Conservation (phyloP, 2,113 vertebrate genomes). For the Xiphophorus hellerii region DNA sequence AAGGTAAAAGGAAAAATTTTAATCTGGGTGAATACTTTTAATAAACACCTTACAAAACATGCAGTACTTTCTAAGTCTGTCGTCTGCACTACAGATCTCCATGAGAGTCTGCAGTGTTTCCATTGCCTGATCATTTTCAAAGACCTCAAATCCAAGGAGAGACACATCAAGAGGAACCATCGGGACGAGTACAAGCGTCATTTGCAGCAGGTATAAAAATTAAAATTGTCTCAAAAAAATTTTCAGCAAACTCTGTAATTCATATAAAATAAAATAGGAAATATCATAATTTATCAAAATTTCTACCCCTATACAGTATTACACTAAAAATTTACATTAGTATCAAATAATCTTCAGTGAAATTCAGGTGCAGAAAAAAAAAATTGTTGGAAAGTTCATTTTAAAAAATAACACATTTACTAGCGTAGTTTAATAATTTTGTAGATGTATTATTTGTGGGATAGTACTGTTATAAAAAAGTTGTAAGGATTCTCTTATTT, state of each 20-base stretch:
- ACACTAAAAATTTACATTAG: background rate
- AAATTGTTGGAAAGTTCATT: background rate
- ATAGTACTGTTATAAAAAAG: background rate
- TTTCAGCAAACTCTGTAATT: background rate
- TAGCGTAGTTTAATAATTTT: too few relatives aligned
- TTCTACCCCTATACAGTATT: background rate
- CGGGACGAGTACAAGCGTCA: constrained; percentile 79
- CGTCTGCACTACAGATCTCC: constrained; percentile 65
- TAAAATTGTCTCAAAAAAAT: background rate
- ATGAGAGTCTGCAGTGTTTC: constrained; percentile 80
- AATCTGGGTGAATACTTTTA: too few relatives aligned
- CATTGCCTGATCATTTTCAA: constrained; percentile 83
- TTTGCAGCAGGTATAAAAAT: constrained; percentile 70
- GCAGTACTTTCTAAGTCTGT: background rate
- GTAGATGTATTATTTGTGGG: too few relatives aligned
- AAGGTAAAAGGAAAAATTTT: too few relatives aligned
- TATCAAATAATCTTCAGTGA: background rate
- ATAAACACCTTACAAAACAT: background rate
- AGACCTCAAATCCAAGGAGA: constrained; percentile 76
- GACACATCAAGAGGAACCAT: constrained; percentile 82
- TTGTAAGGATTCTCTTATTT: background rate
- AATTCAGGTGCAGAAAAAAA: background rate
- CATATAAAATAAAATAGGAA: background rate
- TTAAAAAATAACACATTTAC: too few relatives aligned
- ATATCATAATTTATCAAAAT: too few relatives aligned